Evolutionary conservation across 1,140 invertebrate genomes (phyloP).

Genomic region (Drosophila murphyi): DNA sequence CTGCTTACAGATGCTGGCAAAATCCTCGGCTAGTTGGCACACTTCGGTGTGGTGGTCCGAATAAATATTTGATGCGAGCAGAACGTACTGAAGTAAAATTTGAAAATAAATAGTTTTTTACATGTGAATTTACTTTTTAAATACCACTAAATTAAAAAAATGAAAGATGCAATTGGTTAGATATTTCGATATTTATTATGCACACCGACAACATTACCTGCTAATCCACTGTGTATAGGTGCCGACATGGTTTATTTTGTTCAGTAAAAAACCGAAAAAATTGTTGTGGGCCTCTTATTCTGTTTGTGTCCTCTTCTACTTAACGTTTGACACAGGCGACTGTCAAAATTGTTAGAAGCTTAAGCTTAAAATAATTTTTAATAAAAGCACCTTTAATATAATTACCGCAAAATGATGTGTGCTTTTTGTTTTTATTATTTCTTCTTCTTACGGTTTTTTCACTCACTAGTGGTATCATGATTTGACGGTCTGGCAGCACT

Average conservation of each 20-base stretch:
- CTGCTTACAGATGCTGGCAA: slow-evolving; percentile 92
- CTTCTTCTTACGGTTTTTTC: slow-evolving; percentile 17
- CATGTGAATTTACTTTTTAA: background rate
- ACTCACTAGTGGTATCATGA: background rate
- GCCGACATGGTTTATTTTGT: slow-evolving; percentile 30
- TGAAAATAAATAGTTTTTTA: background rate
- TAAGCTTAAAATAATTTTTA: background rate
- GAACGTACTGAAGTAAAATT: slow-evolving; percentile 35
- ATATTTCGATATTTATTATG: background rate
- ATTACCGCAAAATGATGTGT: slow-evolving; percentile 26
- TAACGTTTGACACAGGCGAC: no score
- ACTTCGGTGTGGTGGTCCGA: slow-evolving; percentile 99
- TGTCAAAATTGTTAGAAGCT: background rate
- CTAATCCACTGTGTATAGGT: slow-evolving; percentile 33
- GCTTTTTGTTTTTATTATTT: slow-evolving; percentile 22
- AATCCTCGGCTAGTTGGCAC: slow-evolving; percentile 95
- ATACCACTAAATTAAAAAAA: background rate
- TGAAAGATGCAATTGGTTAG: no score
- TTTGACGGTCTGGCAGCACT: slow-evolving; percentile 6
- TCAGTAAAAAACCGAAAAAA: slow-evolving; percentile 8
- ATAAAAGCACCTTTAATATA: slow-evolving; percentile 4
- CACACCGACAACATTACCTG: slow-evolving; percentile 18
- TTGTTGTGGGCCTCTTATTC: background rate
- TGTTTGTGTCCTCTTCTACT: background rate
- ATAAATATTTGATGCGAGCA: slow-evolving; percentile 92